Conservation (phyloP, 2,113 vertebrate genomes). For the Rattus norvegicus region DNA sequence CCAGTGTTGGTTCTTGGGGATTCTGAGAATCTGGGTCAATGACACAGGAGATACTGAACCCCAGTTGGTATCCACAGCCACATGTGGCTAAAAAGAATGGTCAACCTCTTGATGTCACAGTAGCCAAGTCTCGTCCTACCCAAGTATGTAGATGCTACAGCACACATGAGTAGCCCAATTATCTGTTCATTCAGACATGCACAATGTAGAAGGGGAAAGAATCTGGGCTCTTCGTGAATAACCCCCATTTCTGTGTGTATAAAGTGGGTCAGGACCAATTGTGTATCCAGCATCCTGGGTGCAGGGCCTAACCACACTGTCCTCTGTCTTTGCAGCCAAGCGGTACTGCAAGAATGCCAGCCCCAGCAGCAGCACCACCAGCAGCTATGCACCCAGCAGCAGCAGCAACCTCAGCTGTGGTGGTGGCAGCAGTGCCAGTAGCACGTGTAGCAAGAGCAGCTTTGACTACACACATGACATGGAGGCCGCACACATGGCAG, state of each 20-base stretch:
- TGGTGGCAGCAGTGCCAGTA: slow-evolving; percentile 98
- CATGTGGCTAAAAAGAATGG: background rate
- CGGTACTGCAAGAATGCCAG: slow-evolving; percentile 98
- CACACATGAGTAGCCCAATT: background rate
- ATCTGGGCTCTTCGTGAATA: background rate
- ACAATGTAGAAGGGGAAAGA: background rate
- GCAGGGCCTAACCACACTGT: slow-evolving; percentile 70
- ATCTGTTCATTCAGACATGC: background rate
- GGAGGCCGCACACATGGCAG: slow-evolving; percentile 99
- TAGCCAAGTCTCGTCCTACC: background rate
- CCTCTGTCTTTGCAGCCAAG: slow-evolving; percentile 92
- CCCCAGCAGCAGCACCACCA: slow-evolving; percentile 97
- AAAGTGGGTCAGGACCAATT: background rate
- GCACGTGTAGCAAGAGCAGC: slow-evolving; percentile 99
- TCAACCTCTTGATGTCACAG: background rate
- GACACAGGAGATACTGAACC: background rate
- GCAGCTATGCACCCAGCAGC: slow-evolving; percentile 99
- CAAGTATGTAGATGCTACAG: background rate
- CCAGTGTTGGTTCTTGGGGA: background rate
- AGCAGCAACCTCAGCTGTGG: slow-evolving; percentile 96
- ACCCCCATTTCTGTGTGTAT: background rate
- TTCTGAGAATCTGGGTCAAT: background rate
- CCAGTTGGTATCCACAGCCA: background rate
- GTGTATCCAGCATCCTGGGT: background rate
- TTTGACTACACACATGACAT: slow-evolving; percentile 99